A percentile compares a stretch with the other conserved stretches of the same genome.
phyloP scores from a whole-genome alignment of 2,113 vertebrate species.

The Alosa alosa region DNA sequence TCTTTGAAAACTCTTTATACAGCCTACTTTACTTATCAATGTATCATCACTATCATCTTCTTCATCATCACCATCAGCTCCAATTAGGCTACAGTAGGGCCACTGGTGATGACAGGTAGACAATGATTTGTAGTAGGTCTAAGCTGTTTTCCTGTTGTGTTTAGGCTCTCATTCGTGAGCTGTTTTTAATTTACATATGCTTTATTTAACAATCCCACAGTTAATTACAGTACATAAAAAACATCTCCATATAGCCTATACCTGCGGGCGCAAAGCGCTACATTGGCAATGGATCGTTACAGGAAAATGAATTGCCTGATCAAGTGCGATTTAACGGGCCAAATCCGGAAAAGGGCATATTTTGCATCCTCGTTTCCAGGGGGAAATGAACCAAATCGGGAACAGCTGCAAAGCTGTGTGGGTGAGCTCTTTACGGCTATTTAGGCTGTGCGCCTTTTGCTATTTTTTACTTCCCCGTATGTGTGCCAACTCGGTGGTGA shows the following conservation, averaged over 20 bases:
- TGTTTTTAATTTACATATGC: not conserved
- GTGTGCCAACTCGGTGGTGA: slow-evolving; percentile 5
- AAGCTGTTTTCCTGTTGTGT: not conserved
- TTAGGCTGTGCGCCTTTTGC: not conserved
- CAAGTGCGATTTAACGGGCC: slow-evolving; percentile 28
- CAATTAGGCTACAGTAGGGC: not conserved
- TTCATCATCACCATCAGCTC: not conserved
- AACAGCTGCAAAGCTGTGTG: slow-evolving; percentile 78
- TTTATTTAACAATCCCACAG: not conserved
- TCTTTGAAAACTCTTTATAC: too few relatives aligned
- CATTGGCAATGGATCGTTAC: not conserved
- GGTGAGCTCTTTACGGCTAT: slow-evolving; percentile 55
- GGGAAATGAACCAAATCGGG: slow-evolving; percentile 78
- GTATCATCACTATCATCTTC: not conserved
- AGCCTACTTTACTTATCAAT: too few relatives aligned
- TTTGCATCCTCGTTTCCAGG: slow-evolving; percentile 67
- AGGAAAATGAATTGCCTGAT: slow-evolving; percentile 34
- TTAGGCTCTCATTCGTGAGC: not conserved
- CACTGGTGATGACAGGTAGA: not conserved
- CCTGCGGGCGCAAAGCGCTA: not conserved
- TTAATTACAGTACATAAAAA: not conserved
- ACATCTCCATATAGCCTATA: not conserved
- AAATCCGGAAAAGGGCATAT: slow-evolving; percentile 40
- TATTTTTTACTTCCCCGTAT: not conserved
- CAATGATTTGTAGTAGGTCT: not conserved